Evolutionary conservation across 2,113 vertebrate genomes (phyloP), one percentile per base, ranked within the genome.

Genomic region (Boulengeromyrus knoepffleri): DNA sequence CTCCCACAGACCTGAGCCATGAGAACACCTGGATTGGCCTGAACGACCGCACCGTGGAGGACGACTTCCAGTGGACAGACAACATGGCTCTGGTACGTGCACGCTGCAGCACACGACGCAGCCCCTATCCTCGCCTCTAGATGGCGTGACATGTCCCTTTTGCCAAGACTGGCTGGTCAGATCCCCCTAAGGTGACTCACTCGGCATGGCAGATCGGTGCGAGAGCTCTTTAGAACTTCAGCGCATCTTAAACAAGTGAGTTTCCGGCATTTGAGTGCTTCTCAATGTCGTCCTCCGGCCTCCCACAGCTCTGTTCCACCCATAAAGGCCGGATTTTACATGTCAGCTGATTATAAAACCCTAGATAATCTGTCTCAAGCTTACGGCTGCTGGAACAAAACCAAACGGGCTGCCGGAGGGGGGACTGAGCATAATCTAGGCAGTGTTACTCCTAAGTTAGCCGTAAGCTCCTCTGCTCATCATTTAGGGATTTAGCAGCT

Each of bases 31-130:
- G 98, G 98, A 97, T 99, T 0, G 98, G 98, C 31, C 94, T 99
- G 58, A 99, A 99, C 0, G 98, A 99, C 93, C 94, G 98, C n/a
- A 99, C 97, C 0, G 98, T 99, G 93, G 98, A 99, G 93, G 96
- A 98, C 39, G 98, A 99, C 89, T 99, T 99, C 94, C 98, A 99
- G 93, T 99, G 98, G 98, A 99, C 98, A 0, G 98, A 99, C 94
- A 98, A 97, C 94, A 97, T 97, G 0, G 97, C 94, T 58, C 91
- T 98, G 97, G 98, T 99, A 93, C 15, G 74, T 19, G 36, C 17
- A 5, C 31, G 0, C 13, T 19, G 70, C 13, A 15, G 10, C 27
- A 36, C 10, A 5, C 27, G 0, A 15, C 13, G 3, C 70, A 42
- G 70, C 5, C 36, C 31, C 17, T 17, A 2, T 42, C 13, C 74